Evolutionary conservation across 2,888 invertebrate genomes (phyloP).

Genomic region (Sphaeridia pumilis): DNA sequence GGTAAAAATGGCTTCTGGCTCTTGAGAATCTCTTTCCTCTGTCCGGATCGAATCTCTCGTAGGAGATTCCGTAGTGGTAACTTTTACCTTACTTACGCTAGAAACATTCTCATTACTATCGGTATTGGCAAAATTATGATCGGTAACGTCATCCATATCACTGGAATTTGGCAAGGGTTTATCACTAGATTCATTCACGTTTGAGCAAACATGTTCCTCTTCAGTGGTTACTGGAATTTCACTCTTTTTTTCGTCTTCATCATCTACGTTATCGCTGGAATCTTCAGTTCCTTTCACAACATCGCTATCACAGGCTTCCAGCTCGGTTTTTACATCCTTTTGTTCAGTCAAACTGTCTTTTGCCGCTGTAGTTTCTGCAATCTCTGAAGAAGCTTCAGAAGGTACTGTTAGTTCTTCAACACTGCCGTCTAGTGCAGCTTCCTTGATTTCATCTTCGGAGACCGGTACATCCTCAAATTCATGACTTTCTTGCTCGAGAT

Average conservation of each 20-base stretch:
- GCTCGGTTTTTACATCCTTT: slow-evolving; percentile 17
- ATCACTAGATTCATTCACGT: slow-evolving; percentile 22
- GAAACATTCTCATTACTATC: slow-evolving; percentile 10
- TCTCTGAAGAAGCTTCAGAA: slow-evolving; percentile 7
- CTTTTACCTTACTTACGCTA: slow-evolving; percentile 5
- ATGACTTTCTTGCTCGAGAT: slow-evolving; percentile 16
- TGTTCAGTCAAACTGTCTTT: slow-evolving; percentile 18
- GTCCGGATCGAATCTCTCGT: slow-evolving; percentile 7
- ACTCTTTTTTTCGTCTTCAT: slow-evolving; percentile 22
- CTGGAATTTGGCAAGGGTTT: slow-evolving; percentile 21
- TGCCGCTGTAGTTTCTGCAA: slow-evolving; percentile 9
- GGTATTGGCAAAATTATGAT: slow-evolving; percentile 10
- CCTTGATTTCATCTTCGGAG: no score
- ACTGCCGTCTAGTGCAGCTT: slow-evolving; percentile 1
- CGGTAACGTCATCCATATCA: not conserved
- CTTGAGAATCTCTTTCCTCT: not conserved
- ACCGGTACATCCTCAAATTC: slow-evolving; percentile 27
- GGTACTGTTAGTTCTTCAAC: not conserved
- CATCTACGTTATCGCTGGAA: slow-evolving; percentile 19
- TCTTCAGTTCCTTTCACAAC: slow-evolving; percentile 19
- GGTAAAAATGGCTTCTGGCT: slow-evolving; percentile 14
- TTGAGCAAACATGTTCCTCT: slow-evolving; percentile 30
- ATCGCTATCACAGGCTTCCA: slow-evolving; percentile 21
- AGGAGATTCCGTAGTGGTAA: no score
- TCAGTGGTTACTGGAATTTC: slow-evolving; percentile 1